phyloP scores from a whole-genome alignment of 1,140 invertebrate species.

The Antheraea mylitta region DNA sequence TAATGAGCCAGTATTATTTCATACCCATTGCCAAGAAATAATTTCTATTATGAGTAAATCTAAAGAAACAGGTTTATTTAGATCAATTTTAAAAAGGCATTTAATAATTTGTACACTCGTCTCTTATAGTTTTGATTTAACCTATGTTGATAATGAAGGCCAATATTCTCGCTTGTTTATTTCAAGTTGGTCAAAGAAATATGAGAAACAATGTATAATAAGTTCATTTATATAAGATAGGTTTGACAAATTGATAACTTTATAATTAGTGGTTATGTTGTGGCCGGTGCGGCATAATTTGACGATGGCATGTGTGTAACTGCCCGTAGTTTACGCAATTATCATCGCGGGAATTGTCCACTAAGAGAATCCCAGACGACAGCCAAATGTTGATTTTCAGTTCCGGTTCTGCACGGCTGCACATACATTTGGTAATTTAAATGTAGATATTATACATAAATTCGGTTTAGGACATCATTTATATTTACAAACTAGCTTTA shows the following conservation, averaged over 20 bases:
- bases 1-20: too few relatives aligned
- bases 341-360: conserved; percentile 26
- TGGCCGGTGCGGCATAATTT: conserved; percentile 34
- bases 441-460: neutral
- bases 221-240: conserved; percentile 27
- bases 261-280: conserved; percentile 53
- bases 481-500: neutral
- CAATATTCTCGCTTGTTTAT: too few relatives aligned
- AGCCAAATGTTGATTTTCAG: conserved; percentile 35
- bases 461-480: neutral
- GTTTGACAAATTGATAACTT: conserved; percentile 54
- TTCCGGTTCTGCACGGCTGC: conserved; percentile 25
- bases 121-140: too few relatives aligned
- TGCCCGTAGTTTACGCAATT: conserved; percentile 8
- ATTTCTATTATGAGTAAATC: too few relatives aligned
- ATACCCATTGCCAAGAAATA: too few relatives aligned
- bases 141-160: too few relatives aligned
- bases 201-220: too few relatives aligned
- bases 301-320: conserved; percentile 34
- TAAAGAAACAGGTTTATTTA: too few relatives aligned
- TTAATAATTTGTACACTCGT: too few relatives aligned
- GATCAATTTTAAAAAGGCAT: too few relatives aligned
- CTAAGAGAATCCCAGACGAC: conserved; percentile 22
- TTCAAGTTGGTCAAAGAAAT: too few relatives aligned
- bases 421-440: conserved; percentile 19